Evolutionary conservation across 2,797 vertebrate genomes (phyloP).

Genomic region (Tamandua tetradactyla): DNA sequence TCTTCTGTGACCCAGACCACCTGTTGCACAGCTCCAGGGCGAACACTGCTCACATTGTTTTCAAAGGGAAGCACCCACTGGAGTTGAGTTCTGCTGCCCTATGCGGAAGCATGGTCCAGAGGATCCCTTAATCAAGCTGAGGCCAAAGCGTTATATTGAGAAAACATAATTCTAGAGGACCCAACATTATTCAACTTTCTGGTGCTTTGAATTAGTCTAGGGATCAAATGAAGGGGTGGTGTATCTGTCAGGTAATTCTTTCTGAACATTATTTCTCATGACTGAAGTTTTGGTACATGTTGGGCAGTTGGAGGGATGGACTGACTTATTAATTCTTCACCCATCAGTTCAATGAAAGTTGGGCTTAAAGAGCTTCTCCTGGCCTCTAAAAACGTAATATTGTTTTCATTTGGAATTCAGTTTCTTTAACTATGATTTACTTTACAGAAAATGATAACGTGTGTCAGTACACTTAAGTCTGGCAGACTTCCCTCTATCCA

Average conservation of each 20-base stretch:
- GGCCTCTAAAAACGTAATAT: not conserved
- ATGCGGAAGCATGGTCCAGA: not conserved
- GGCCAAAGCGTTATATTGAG: not conserved
- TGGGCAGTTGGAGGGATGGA: not conserved
- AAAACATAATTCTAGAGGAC: not conserved
- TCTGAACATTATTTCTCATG: slow-evolving; percentile 5
- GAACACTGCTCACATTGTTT: not conserved
- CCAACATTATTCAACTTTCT: not conserved
- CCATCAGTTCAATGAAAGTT: not conserved
- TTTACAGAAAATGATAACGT: not conserved
- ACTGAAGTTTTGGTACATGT: not conserved
- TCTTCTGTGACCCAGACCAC: not conserved
- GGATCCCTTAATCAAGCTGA: not conserved
- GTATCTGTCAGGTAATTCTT: not conserved
- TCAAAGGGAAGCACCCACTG: not conserved
- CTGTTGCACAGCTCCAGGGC: not conserved
- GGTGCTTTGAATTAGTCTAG: not conserved
- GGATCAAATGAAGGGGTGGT: not conserved
- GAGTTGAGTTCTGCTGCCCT: not conserved
- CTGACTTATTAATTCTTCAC: not conserved
- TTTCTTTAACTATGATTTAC: not conserved
- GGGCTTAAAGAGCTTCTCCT: not conserved
- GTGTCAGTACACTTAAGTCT: not conserved
- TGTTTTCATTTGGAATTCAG: not conserved
- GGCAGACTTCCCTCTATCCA: not conserved